A percentile compares a stretch with the other conserved stretches of the same genome.
These are phyloP conservation scores for Mustela erminea DNA, from an alignment of 2,797 vertebrate genomes.

Conservation along the genomic window DNA sequence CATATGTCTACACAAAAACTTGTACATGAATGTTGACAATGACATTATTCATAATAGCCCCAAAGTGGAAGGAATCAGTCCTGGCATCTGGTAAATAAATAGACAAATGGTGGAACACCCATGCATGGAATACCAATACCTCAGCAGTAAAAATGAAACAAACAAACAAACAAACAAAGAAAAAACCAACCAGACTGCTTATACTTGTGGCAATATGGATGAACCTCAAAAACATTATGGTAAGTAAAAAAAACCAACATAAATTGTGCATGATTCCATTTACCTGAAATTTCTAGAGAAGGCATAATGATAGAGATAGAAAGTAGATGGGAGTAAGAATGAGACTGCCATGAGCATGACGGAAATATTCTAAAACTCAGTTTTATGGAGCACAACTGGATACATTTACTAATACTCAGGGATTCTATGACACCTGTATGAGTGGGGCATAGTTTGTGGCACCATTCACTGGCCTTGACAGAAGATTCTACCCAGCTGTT, in stretches of 20 bases:
- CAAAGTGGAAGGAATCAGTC: neutral
- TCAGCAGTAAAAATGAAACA: neutral
- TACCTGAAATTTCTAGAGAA: constrained; percentile 43
- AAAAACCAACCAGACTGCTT: neutral
- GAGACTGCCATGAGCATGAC: neutral
- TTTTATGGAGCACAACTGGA: neutral
- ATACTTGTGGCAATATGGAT: neutral
- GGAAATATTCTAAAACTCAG: neutral
- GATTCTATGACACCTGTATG: neutral
- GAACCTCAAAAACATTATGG: neutral
- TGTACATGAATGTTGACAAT: neutral
- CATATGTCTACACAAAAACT: neutral
- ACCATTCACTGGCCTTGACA: neutral
- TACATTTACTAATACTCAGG: neutral
- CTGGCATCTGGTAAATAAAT: neutral
- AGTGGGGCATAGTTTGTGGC: neutral
- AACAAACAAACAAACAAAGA: neutral
- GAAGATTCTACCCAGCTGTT: neutral
- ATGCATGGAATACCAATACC: too few relatives aligned
- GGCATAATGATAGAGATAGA: neutral
- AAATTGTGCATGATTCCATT: neutral
- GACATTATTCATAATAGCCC: neutral
- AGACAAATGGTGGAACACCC: neutral
- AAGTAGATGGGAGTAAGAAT: neutral
- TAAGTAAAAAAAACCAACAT: neutral